phyloP scores from a whole-genome alignment of 2,888 invertebrate genomes.

The Omphaloscelis lunosa region DNA sequence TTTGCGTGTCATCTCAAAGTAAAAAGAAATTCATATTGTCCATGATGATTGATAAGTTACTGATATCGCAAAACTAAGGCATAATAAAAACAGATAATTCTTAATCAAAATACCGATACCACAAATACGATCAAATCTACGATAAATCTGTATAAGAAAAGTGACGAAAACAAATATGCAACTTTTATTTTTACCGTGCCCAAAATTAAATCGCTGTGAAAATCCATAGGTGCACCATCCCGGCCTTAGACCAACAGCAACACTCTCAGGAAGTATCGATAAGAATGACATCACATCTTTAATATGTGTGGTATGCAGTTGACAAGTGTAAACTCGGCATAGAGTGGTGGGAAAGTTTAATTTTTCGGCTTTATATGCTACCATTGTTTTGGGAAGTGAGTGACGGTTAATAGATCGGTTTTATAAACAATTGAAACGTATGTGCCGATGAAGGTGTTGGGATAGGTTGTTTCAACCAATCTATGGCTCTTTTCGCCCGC shows the following conservation, averaged over 20 bases:
- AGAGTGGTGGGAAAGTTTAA: constrained; percentile 44
- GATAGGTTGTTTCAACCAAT: not conserved
- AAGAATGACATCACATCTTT: not conserved
- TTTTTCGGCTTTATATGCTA: constrained; percentile 5
- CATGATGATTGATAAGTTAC: not conserved
- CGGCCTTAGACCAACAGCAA: not conserved
- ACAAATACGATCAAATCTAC: not conserved
- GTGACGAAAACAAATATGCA: not conserved
- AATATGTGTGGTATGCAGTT: not conserved
- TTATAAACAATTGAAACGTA: constrained; percentile 20
- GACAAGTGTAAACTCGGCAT: constrained; percentile 8
- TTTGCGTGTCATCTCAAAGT: not conserved
- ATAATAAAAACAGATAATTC: not conserved
- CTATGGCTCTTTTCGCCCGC: not conserved
- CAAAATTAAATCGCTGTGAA: not conserved
- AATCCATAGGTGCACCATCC: not conserved
- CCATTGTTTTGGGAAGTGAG: constrained; percentile 9
- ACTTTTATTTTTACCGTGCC: not conserved
- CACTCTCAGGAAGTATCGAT: not conserved
- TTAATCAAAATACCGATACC: not conserved
- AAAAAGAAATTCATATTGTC: not conserved
- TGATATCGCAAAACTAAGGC: not conserved
- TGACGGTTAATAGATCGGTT: not conserved
- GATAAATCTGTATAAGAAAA: not conserved
- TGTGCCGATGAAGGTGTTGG: not conserved